A percentile compares a stretch with the other conserved stretches of the same genome.
Evolutionary conservation across 2,888 invertebrate species (phyloP).

Genomic region (Atherix ibis): DNA sequence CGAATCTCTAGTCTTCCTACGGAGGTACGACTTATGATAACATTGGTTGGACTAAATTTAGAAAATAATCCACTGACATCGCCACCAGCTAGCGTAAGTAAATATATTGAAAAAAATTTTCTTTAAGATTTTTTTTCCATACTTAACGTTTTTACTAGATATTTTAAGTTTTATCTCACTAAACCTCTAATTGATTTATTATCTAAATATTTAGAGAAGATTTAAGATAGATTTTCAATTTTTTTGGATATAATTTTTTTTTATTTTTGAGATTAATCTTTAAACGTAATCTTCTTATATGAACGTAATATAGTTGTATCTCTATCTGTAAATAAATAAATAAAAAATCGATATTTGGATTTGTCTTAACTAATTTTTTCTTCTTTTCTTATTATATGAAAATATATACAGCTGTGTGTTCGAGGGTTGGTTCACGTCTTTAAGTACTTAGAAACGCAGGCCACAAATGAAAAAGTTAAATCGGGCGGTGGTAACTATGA

Average conservation of each 20-base stretch:
- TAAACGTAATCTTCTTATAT: too few species aligned
- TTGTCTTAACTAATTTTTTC: too few species aligned
- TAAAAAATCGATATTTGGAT: too few species aligned
- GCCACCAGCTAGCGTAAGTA: slow-evolving; percentile 81
- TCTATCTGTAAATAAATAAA: too few species aligned
- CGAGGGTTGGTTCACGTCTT: slow-evolving; percentile 89
- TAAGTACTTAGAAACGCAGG: slow-evolving; percentile 83
- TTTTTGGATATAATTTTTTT: too few species aligned
- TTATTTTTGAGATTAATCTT: too few species aligned
- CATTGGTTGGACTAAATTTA: slow-evolving; percentile 63
- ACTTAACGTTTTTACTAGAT: background rate
- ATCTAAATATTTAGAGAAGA: too few species aligned
- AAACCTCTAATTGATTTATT: too few species aligned
- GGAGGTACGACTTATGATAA: slow-evolving; percentile 74
- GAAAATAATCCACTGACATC: slow-evolving; percentile 83
- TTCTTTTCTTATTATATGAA: too few species aligned
- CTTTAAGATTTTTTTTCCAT: background rate
- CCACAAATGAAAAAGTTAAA: slow-evolving; percentile 44
- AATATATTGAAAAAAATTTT: background rate
- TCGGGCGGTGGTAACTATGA: slow-evolving; percentile 24
- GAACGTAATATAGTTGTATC: too few species aligned
- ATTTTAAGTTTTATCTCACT: background rate
- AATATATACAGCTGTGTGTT: slow-evolving; percentile 61
- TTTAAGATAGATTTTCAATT: too few species aligned
- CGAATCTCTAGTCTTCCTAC: slow-evolving; percentile 76